Conservation (phyloP, 2,797 vertebrate species). For the Pygocentrus nattereri region DNA sequence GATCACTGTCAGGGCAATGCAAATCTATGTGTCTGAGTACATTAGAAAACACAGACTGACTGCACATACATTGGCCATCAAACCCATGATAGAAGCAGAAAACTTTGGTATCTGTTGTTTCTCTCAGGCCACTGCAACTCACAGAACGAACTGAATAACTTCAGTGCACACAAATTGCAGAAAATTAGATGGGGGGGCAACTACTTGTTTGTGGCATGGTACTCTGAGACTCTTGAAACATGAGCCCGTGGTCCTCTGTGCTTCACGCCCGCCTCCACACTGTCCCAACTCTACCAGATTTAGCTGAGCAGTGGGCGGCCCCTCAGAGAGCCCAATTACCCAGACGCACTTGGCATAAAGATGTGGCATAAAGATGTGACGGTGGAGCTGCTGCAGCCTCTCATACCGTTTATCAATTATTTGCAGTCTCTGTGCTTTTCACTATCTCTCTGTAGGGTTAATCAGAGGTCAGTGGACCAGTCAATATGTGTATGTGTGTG, state of each 20-base stretch:
- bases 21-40: too few relatives aligned
- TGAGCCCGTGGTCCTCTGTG: slow-evolving; percentile 13
- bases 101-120: not conserved
- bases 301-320: slow-evolving; percentile 17
- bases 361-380: not conserved
- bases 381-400: not conserved
- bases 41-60: too few relatives aligned
- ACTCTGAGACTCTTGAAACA: slow-evolving; percentile 23
- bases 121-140: not conserved
- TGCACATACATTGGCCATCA: not conserved
- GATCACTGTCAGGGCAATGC: too few relatives aligned
- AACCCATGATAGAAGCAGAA: not conserved
- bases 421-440: slow-evolving; percentile 8
- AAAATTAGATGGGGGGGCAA: not conserved
- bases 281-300: slow-evolving; percentile 26
- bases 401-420: slow-evolving; percentile 20
- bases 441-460: not conserved
- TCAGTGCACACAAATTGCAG: not conserved
- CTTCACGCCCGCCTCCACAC: slow-evolving; percentile 18
- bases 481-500: not conserved
- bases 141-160: not conserved
- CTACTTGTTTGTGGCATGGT: not conserved
- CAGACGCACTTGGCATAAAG: slow-evolving; percentile 14
- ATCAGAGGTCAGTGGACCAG: slow-evolving; percentile 16
- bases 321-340: slow-evolving; percentile 19